Conservation (phyloP, 2,113 vertebrate species). For the Prionailurus bengalensis region DNA sequence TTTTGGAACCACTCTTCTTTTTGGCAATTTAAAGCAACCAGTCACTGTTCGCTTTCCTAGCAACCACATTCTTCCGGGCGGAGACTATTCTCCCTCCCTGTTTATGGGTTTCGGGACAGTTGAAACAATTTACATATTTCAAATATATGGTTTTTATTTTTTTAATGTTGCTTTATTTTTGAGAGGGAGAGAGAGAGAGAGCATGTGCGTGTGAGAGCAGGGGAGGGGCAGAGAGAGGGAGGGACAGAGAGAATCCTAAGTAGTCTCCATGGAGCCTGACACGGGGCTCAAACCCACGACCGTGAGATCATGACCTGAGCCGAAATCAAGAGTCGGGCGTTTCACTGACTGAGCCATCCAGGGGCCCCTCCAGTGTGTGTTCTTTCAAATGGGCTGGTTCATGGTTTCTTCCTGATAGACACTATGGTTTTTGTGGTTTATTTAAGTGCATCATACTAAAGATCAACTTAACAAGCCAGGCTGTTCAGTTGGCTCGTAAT, state of each 20-base stretch:
- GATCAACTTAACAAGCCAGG: not conserved
- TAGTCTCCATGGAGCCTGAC: too few species aligned
- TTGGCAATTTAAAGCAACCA: not conserved
- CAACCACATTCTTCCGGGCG: not conserved
- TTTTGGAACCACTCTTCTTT: not conserved
- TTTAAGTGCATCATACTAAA: not conserved
- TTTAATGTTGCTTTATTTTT: too few species aligned
- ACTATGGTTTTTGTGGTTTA: not conserved
- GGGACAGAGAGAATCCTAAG: too few species aligned
- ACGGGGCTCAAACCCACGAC: too few species aligned
- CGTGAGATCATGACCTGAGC: too few species aligned
- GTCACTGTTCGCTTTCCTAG: accelerated
- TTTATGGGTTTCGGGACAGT: not conserved
- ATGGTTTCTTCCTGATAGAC: not conserved
- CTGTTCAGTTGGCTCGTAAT: not conserved
- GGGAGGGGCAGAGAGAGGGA: too few species aligned
- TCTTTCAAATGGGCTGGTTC: not conserved
- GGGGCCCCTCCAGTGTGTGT: not conserved
- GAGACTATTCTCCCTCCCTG: not conserved
- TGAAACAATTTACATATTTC: not conserved
- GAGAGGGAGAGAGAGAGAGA: too few species aligned
- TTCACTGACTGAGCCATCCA: too few species aligned
- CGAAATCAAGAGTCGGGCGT: too few species aligned
- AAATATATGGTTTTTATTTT: not conserved
- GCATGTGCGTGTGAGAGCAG: too few species aligned